phyloP scores from a whole-genome alignment of 2,888 invertebrate genomes.

The Dyspetes luteomarginatus region DNA sequence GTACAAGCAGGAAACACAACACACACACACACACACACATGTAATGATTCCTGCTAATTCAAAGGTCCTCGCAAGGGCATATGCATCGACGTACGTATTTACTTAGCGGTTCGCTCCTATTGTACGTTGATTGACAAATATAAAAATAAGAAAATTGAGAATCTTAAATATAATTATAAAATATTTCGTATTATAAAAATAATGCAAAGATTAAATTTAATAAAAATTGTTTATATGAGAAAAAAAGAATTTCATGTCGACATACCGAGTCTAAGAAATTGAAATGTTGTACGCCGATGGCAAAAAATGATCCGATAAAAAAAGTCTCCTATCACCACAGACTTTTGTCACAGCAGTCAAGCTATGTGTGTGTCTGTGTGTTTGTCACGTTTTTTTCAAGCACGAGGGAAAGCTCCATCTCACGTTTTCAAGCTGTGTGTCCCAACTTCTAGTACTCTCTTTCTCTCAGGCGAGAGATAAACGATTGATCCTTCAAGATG shows the following conservation, averaged over 20 bases:
- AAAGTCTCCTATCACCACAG: background rate
- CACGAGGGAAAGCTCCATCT: constrained; percentile 40
- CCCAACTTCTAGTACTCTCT: constrained; percentile 10
- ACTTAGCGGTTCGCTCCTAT: constrained; percentile 26
- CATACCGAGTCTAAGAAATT: background rate
- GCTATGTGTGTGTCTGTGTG: background rate
- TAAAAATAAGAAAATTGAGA: background rate
- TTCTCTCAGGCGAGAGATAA: constrained; percentile 29
- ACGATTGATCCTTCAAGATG: constrained; percentile 58
- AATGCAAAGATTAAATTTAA: background rate
- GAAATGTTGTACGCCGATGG: background rate
- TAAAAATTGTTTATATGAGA: background rate
- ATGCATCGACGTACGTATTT: constrained; percentile 10
- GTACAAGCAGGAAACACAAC: constrained; percentile 2
- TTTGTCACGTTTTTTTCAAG: constrained; percentile 49
- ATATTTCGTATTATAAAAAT: background rate
- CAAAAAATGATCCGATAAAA: constrained; percentile 1
- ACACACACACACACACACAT: no score
- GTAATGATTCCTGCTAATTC: constrained; percentile 46
- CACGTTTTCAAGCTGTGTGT: constrained; percentile 47
- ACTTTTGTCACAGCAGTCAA: background rate
- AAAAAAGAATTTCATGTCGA: background rate
- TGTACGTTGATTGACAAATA: constrained; percentile 50
- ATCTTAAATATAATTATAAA: background rate
- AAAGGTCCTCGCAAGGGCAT: constrained; percentile 32